Evolutionary conservation across 2,888 invertebrate genomes (phyloP), one percentile per base, ranked within the genome.

Genomic region (Endotricha flammealis): DNA sequence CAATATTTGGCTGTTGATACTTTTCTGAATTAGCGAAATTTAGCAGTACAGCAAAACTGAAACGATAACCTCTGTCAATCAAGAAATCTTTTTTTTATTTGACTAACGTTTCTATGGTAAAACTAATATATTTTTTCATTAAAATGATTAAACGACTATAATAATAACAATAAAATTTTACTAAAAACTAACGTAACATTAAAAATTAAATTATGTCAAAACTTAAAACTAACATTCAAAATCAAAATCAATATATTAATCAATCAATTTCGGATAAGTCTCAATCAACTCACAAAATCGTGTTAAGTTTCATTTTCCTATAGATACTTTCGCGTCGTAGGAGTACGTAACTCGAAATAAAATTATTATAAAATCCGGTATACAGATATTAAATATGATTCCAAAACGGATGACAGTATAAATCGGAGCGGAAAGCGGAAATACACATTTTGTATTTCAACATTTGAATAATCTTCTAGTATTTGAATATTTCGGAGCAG

Each of bases 1-100:
- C 86, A 45, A 94, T 91, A 71, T 95, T 88, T 5, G 93, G 93
- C 29, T 50, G 57, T 1, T 43, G 44, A 8, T 39, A 44, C 30
- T 44, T 33, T 38, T 51, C 46, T 31, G 47, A 32, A 38, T 44
- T 29, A 36, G 39, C 41, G 13, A 48, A 30, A 7, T 42, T 20
- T 25, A 54, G 31, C 20, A 52, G 27, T 37, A 45, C 42, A 14
- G 46, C 43, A 42, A 38, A 48, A 43, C 53, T 49, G 46, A 12
- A 42, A 50, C 29, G 23, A 41, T 41, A 36, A 31, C 12, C 16
- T 29, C 29, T 24, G 8, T 22, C 9, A 16, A 27, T 6, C 9
- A 24, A 29, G 7, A 32, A 22, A 23, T 22, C 22, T 23, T 9
- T 13, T 9, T 23, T 9, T 12, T 23, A 3, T 23, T 22, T 12